Conservation (phyloP, 1,140 invertebrate genomes). For the Drosophila teissieri region DNA sequence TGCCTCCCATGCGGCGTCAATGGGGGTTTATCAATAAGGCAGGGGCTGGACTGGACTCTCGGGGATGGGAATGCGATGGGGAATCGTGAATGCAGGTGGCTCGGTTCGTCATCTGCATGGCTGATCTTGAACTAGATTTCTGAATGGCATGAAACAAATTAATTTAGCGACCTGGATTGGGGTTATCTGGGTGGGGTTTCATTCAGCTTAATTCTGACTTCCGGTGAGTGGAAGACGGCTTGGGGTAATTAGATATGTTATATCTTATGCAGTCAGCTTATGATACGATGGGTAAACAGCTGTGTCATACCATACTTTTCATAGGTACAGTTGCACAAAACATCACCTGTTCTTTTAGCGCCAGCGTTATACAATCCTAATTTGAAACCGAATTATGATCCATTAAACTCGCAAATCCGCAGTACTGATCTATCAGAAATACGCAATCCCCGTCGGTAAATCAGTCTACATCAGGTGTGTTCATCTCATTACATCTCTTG, state of each 20-base stretch:
- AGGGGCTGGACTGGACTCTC: conserved; percentile 39
- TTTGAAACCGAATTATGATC: background rate
- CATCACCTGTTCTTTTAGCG: background rate
- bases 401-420: background rate
- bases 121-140: conserved; percentile 34
- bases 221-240: conserved; percentile 1
- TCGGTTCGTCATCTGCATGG: conserved; percentile 40
- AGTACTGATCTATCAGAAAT: background rate
- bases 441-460: background rate
- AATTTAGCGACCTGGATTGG: background rate
- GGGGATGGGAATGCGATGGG: conserved; percentile 10
- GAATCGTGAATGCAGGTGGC: conserved; percentile 32
- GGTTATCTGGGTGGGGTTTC: conserved; percentile 28
- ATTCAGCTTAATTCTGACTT: conserved; percentile 27
- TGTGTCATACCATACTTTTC: background rate
- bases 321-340: conserved; percentile 21
- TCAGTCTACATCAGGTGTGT: background rate
- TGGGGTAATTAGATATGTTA: no score
- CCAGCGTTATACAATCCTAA: background rate
- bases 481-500: background rate
- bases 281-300: background rate
- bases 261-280: no score
- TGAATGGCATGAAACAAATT: conserved; percentile 26
- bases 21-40: conserved; percentile 43
- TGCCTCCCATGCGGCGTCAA: conserved; percentile 38